Percentiles rank a stretch among this genome's conserved stretches.
These are phyloP conservation scores for Eudyptes chrysolophus DNA, from an alignment of 2,113 vertebrate species.

Conservation along the genomic window DNA sequence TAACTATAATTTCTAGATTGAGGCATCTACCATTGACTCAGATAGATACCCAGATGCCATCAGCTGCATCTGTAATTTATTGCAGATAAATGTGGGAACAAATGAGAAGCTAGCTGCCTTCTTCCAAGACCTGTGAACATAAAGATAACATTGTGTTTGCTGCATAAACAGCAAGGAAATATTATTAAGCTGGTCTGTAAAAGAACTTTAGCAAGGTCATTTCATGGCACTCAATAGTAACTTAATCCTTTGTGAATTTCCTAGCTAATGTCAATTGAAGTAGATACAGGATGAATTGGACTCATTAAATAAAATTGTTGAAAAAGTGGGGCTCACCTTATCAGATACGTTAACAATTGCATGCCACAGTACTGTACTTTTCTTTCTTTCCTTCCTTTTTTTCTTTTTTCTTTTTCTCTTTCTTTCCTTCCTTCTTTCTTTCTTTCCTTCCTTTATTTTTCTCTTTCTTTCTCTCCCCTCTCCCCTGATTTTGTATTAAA, in stretches of 20 bases:
- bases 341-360: background rate
- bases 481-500: background rate
- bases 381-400: background rate
- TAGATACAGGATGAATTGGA: background rate
- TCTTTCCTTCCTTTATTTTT: background rate
- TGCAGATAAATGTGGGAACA: background rate
- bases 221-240: background rate
- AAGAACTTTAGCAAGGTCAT: background rate
- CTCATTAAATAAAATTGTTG: background rate
- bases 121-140: background rate
- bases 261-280: background rate
- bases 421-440: background rate
- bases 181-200: background rate
- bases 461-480: background rate
- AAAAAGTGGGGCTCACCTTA: background rate
- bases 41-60: background rate
- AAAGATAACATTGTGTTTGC: background rate
- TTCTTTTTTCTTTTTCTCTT: no score
- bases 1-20: background rate
- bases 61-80: background rate
- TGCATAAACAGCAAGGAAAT: background rate
- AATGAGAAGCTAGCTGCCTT: background rate
- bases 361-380: background rate
- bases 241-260: background rate
- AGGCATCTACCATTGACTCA: background rate